Conservation (phyloP, 2,113 vertebrate species). For the Edolisoma coerulescens region DNA sequence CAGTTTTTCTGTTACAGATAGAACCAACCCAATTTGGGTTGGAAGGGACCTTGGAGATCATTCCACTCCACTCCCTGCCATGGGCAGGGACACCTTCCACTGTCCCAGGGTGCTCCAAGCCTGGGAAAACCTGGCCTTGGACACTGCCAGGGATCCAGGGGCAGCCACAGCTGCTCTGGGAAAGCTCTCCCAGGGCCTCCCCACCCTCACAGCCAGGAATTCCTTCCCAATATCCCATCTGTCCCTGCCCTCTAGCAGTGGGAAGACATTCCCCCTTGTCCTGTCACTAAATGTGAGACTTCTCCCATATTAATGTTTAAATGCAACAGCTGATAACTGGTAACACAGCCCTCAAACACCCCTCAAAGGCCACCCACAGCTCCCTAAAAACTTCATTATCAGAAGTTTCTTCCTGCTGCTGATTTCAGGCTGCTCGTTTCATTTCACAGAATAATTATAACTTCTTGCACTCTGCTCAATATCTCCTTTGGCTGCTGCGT, state of each 20-base stretch:
- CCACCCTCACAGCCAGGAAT: rapidly evolving
- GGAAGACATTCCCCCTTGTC: background rate
- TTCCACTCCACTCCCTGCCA: rapidly evolving
- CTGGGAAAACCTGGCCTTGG: rapidly evolving
- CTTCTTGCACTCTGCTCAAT: slow-evolving; percentile 9
- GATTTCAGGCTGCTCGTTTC: background rate
- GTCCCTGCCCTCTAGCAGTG: background rate
- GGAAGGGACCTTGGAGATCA: background rate
- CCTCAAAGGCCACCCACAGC: background rate
- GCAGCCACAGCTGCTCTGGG: background rate
- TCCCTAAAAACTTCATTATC: background rate
- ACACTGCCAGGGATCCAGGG: background rate
- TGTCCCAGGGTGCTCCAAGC: rapidly evolving
- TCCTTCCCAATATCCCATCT: rapidly evolving
- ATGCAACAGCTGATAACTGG: background rate
- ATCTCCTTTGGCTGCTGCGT: background rate
- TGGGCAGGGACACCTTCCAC: background rate
- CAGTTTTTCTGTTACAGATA: background rate
- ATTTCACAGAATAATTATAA: slow-evolving; percentile 27
- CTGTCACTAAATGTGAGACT: background rate
- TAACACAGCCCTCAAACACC: background rate
- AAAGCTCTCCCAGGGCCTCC: background rate
- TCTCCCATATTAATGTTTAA: background rate
- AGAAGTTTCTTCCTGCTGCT: background rate
- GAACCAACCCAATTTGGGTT: background rate